These are phyloP conservation scores for Drosophila eohydei DNA, from an alignment of 2,888 invertebrate species.

Conservation along the genomic window DNA sequence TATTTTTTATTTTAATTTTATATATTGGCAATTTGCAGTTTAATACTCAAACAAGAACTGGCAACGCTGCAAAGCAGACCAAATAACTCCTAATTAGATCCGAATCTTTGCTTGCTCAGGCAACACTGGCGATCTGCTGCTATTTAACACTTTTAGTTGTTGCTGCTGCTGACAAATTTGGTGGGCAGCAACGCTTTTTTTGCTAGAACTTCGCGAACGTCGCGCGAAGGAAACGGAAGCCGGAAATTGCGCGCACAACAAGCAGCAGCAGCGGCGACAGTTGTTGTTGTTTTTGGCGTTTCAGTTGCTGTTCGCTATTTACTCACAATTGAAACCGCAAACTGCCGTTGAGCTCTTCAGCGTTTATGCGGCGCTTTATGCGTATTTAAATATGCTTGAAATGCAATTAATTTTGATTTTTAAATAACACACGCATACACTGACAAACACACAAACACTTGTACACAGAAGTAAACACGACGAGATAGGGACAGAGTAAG, in stretches of 20 bases:
- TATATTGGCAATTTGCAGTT: neutral
- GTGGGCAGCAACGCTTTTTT: constrained; percentile 5
- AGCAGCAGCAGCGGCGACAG: constrained; percentile 37
- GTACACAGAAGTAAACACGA: constrained; percentile 4
- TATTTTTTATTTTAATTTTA: neutral
- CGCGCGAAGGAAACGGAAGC: constrained; percentile 65
- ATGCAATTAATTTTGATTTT: constrained; percentile 76
- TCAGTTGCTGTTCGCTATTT: constrained; percentile 48
- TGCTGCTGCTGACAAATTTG: constrained; percentile 37
- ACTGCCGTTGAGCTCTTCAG: constrained; percentile 32
- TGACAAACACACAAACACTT: constrained; percentile 1
- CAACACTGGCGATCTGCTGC: constrained; percentile 11
- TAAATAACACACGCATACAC: constrained; percentile 38
- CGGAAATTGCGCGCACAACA: constrained; percentile 81
- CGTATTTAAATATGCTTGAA: constrained; percentile 73
- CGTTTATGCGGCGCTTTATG: constrained; percentile 41
- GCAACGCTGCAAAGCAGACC: constrained; percentile 5
- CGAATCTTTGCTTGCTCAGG: constrained; percentile 2
- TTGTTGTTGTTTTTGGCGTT: constrained; percentile 23
- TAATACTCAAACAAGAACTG: neutral
- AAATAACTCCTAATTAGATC: neutral
- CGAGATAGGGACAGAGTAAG: neutral
- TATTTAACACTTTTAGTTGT: constrained; percentile 37
- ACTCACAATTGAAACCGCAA: constrained; percentile 62
- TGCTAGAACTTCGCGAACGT: constrained; percentile 38